A percentile compares a stretch with the other conserved stretches of the same genome.
phyloP scores from a whole-genome alignment of 2,113 vertebrate genomes.

The Oryzias celebensis region DNA sequence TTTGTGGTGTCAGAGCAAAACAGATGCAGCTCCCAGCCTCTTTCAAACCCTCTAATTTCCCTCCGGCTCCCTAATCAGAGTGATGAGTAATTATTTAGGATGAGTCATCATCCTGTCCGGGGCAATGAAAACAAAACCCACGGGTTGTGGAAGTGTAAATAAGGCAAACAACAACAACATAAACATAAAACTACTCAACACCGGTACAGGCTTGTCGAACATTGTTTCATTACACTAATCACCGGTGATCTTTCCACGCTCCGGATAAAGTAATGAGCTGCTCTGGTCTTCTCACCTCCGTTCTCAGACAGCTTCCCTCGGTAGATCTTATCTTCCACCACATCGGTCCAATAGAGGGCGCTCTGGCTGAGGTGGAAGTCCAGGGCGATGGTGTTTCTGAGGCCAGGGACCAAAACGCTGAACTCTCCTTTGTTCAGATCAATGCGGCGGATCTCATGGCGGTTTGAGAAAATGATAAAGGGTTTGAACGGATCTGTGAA shows the following conservation, averaged over 20 bases:
- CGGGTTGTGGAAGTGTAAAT: slow-evolving; percentile 7
- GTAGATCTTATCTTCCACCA: slow-evolving; percentile 98
- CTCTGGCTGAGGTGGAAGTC: slow-evolving; percentile 97
- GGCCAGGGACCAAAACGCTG: slow-evolving; percentile 92
- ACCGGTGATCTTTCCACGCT: too few relatives aligned
- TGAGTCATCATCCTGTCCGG: slow-evolving; percentile 69
- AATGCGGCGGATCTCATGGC: slow-evolving; percentile 95
- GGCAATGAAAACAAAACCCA: slow-evolving; percentile 41
- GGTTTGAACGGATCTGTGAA: slow-evolving; percentile 93
- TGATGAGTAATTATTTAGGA: slow-evolving; percentile 57
- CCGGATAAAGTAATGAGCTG: too few relatives aligned
- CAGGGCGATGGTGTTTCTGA: slow-evolving; percentile 95
- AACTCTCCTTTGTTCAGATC: slow-evolving; percentile 94
- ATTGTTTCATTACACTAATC: too few relatives aligned
- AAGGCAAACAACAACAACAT: slow-evolving; percentile 8
- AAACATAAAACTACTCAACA: neutral
- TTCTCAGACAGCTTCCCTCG: slow-evolving; percentile 94
- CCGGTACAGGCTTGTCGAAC: too few relatives aligned
- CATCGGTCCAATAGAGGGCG: slow-evolving; percentile 95
- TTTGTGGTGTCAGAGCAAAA: slow-evolving; percentile 30
- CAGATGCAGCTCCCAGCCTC: slow-evolving; percentile 11
- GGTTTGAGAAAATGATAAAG: slow-evolving; percentile 98
- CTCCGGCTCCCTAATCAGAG: slow-evolving; percentile 38
- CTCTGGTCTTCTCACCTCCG: slow-evolving; percentile 76
- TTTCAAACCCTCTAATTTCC: slow-evolving; percentile 45